Base-by-base conservation (phyloP, 2,113 vertebrate genomes). In the Chelonoidis abingdonii region DNA sequence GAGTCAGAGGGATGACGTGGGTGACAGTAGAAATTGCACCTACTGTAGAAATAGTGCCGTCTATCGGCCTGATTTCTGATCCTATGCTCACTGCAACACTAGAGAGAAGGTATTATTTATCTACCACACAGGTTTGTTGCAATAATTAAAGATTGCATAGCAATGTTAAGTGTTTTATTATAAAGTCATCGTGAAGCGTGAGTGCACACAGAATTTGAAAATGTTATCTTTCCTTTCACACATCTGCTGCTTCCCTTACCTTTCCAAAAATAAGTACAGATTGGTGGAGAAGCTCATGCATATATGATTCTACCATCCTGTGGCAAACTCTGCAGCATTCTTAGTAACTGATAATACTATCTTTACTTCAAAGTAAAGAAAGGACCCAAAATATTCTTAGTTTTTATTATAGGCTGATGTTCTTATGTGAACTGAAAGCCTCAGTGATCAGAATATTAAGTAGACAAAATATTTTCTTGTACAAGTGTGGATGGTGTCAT, bases 131-230 rank as follows among this genome's bases (percentile, higher is more conserved):
- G 47, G 78, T 81, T 22, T 27, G 38, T 54, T 10, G 85, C 44
- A 38, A 76, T 69, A 44, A 52, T 24, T 31, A 56, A 83, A 56
- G 31, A 11, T 29, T 86, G 56, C 69, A 80, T 0, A 81, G 44
- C 62, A 92, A 84, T 84, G 16, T 83, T 81, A 75, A 93, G 83
- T 83, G 25, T 87, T 84, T 90, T 85, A 57, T 83, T 88, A 79
- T 11, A 82, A 38, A 47, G 25, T 38, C 19, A 49, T 10, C 10
- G 47, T 49, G 47, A 49, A 49, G 47, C 10, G 47, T 17, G 56
- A 29, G 81, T 83, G 17, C 5, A 83, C 4, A 3, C 22, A 53
- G 92, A 95, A 84, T 69, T 25, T 75, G 44, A 89, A 92, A 47
- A n/a, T 53, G 31, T 57, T 27, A 27, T 65, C 11, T 72, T 3